Base-by-base conservation (phyloP, 2,888 invertebrate genomes). In the Rhagium mordax region DNA sequence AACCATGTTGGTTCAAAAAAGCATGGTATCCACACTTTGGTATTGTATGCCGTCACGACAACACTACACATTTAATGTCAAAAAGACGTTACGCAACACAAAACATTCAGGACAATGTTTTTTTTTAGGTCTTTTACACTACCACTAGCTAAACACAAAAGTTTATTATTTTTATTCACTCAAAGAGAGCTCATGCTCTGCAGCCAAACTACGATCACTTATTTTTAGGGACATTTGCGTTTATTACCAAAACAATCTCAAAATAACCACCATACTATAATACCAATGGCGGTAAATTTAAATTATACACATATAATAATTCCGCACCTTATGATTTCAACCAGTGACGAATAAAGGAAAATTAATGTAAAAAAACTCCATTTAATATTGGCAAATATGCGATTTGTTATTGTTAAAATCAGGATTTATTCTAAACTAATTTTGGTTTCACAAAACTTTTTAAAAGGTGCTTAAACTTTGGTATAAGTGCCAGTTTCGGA, bases 1-100 rank as follows among this genome's bases (percentile, higher is more conserved):
- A 84, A 88, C 87, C 87, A 87, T 88, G 86, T 86, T 87, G 85
- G 80, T 83, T 85, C 83, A 86, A 81, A 83, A 87, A 87, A 85
- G 87, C 88, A 88, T 87, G 88, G 87, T 80, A 78, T 68, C 74
- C 81, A 79, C 80, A 81, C 75, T 77, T 70, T 77, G 74, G 73
- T 75, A 72, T 71, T 74, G 57, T 78, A 75, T 64, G 67, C 75
- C 59, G 68, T 74, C 70, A 53, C 51, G 29, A 75, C 78, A 79
- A 76, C 76, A 79, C 76, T 71, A 72, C 74, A 77, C 77, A 75
- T 72, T n/a, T 69, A 72, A 74, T 73, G 73, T 74, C 76, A 76
- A 71, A 76, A 69, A 59, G 62, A 59, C 33, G 62, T 79, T 79
- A 79, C 71, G 74, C 76, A 79, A 79, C 72, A 70, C 71, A 71